A percentile compares a stretch with the other conserved stretches of the same genome.
Evolutionary conservation across 37 sponge, comb jelly and placozoan species (phyloP).

Genomic region (Halichondria panicea): DNA sequence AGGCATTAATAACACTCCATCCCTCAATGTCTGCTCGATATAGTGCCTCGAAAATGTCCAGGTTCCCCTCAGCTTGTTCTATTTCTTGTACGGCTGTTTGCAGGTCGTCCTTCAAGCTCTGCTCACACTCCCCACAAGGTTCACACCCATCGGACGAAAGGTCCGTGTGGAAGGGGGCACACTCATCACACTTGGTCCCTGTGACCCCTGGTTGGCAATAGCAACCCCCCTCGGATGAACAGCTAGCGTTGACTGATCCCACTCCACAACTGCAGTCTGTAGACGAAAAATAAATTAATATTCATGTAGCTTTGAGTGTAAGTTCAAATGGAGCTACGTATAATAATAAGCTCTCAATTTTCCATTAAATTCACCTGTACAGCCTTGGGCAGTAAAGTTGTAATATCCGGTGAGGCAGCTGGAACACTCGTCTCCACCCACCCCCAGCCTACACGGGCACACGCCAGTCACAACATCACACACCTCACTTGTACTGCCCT

Average conservation of each 20-base stretch:
- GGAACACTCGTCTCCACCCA: conserved; percentile 40
- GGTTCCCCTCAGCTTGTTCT: neutral
- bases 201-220: conserved; percentile 49
- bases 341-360: neutral
- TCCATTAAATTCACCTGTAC: neutral
- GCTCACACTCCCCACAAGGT: conserved; percentile 36
- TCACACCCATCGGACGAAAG: conserved; percentile 36
- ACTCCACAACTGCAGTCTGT: conserved; percentile 40
- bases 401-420: conserved; percentile 41
- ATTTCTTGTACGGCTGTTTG: neutral
- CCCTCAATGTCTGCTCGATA: neutral
- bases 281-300: too few species aligned
- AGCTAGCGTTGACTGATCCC: conserved; percentile 33
- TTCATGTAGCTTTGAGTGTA: neutral
- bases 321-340: too few species aligned
- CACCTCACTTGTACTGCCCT: conserved; percentile 11
- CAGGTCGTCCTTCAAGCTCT: neutral
- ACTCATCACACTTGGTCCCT: conserved; percentile 51
- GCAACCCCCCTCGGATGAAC: conserved; percentile 28
- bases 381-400: conserved; percentile 7
- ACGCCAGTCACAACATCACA: conserved; percentile 49
- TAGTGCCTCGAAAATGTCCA: neutral
- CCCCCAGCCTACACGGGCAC: conserved; percentile 49
- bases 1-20: too few species aligned
- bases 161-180: conserved; percentile 35